Conservation (phyloP, 1,140 invertebrate species). For the Neodiprion lecontei region DNA sequence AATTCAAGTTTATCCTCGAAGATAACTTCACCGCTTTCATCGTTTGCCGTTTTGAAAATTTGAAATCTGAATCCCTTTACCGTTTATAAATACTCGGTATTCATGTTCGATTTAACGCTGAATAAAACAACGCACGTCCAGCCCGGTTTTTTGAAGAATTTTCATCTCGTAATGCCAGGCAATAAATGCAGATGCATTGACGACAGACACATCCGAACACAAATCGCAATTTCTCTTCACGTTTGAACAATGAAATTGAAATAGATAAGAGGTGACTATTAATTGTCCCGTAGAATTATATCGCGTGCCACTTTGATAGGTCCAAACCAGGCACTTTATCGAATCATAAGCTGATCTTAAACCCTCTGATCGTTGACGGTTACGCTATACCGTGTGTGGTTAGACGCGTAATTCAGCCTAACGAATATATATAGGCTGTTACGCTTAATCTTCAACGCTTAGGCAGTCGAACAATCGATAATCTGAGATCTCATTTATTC, state of each 20-base stretch:
- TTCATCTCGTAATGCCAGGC: neutral
- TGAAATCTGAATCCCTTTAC: no score
- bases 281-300: neutral
- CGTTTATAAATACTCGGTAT: no score
- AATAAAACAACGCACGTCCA: neutral
- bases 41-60: no score
- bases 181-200: neutral
- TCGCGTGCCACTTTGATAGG: neutral
- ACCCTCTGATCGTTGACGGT: no score
- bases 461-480: no score
- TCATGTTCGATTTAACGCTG: no score
- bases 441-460: no score
- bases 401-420: no score
- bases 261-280: neutral
- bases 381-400: no score
- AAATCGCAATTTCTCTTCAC: no score
- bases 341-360: neutral
- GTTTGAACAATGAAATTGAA: slow-evolving; percentile 1
- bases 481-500: no score
- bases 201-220: neutral
- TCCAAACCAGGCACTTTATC: neutral
- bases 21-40: neutral
- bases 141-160: neutral
- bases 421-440: no score
- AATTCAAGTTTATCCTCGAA: slow-evolving; percentile 10